These are phyloP conservation scores for Haemorhous mexicanus DNA, from an alignment of 2,113 vertebrate species.

Conservation along the genomic window DNA sequence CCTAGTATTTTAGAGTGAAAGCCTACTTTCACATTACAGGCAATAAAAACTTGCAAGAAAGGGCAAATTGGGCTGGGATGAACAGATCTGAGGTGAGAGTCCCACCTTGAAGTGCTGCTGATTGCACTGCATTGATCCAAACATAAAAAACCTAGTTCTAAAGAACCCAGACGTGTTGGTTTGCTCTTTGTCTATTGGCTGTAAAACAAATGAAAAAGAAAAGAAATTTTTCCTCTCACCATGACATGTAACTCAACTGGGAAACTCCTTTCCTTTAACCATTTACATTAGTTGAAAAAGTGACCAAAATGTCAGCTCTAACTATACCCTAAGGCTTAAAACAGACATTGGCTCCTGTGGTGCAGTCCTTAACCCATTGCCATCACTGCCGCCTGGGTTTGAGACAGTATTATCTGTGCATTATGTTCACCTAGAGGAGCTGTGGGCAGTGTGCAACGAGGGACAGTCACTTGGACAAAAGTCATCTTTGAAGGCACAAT, in stretches of 20 bases:
- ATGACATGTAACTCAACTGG: background rate
- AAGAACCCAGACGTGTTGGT: background rate
- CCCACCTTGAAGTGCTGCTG: background rate
- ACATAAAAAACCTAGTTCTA: background rate
- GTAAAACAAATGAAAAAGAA: background rate
- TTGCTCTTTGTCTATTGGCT: background rate
- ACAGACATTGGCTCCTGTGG: rapidly evolving
- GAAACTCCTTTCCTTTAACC: background rate
- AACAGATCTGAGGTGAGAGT: background rate
- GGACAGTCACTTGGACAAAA: background rate
- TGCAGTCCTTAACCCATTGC: background rate
- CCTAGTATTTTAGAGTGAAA: background rate
- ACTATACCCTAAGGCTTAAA: background rate
- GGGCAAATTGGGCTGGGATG: background rate
- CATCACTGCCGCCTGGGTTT: rapidly evolving
- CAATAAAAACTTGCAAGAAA: background rate
- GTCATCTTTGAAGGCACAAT: background rate
- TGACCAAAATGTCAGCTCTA: background rate
- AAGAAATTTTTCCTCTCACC: rapidly evolving
- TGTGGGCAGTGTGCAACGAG: background rate
- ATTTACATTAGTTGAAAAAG: background rate
- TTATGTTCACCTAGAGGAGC: background rate
- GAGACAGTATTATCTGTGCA: background rate
- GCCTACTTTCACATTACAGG: background rate
- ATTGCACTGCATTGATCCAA: background rate